These are phyloP conservation scores for Hypothenemus hampei DNA, from an alignment of 1,140 invertebrate species.

Conservation along the genomic window DNA sequence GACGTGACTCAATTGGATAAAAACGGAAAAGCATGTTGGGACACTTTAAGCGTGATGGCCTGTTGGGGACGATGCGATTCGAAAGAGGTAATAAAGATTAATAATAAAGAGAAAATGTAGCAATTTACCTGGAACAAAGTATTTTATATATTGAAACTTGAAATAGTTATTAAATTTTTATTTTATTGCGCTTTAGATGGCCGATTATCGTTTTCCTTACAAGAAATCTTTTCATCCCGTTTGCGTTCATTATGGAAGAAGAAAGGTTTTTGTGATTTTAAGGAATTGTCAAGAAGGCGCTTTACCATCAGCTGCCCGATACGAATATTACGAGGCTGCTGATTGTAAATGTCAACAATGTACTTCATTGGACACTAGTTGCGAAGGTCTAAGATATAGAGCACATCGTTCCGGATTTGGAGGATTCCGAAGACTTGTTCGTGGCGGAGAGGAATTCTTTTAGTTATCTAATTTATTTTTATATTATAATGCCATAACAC, in stretches of 20 bases:
- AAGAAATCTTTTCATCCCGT: constrained; percentile 78
- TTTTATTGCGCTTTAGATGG: constrained; percentile 52
- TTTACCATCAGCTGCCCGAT: constrained; percentile 44
- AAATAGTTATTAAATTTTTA: background rate
- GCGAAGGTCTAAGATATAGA: constrained; percentile 49
- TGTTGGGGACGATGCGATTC: constrained; percentile 82
- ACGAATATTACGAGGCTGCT: constrained; percentile 60
- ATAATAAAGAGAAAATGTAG: background rate
- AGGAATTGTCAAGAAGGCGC: constrained; percentile 61
- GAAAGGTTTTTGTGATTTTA: constrained; percentile 51
- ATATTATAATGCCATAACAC: background rate
- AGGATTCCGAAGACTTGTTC: constrained; percentile 31
- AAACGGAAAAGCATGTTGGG: constrained; percentile 63
- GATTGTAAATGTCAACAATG: constrained; percentile 50
- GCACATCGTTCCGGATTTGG: constrained; percentile 43
- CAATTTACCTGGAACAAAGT: background rate
- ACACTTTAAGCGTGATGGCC: constrained; percentile 64
- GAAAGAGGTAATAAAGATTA: constrained; percentile 56
- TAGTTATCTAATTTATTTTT: background rate
- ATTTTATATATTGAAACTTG: constrained; percentile 2
- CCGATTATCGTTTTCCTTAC: constrained; percentile 81
- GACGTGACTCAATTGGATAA: constrained; percentile 55
- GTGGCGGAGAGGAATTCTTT: constrained; percentile 3
- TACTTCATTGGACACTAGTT: constrained; percentile 42
- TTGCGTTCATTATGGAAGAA: constrained; percentile 67